These are phyloP conservation scores for Polyommatus icarus DNA, from an alignment of 2,888 invertebrate genomes.

Conservation along the genomic window DNA sequence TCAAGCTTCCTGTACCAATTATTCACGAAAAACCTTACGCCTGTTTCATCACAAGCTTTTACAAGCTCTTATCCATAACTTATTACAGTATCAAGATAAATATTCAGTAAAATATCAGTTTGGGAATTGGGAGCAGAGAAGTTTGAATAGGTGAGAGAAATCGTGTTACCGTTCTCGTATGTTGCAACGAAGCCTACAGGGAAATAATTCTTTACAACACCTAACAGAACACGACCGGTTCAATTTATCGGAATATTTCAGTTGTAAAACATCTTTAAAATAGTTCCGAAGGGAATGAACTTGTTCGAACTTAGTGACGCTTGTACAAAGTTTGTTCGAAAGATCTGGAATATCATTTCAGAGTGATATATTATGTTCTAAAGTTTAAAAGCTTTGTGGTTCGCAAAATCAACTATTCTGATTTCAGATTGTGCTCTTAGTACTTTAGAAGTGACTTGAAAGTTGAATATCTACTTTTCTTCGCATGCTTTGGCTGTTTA, in stretches of 20 bases:
- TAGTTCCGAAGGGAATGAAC: constrained; percentile 93
- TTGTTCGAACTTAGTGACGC: constrained; percentile 91
- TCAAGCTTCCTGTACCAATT: background rate
- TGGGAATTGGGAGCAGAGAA: constrained; percentile 86
- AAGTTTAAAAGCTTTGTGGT: background rate
- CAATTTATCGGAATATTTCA: constrained; percentile 84
- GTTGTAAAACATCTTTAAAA: constrained; percentile 87
- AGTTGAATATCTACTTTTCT: constrained; percentile 2
- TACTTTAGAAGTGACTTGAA: background rate
- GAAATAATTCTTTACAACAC: constrained; percentile 84
- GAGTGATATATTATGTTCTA: constrained; percentile 17
- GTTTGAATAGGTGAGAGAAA: constrained; percentile 85
- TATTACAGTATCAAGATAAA: background rate
- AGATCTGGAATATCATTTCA: constrained; percentile 26
- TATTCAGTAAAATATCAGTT: background rate
- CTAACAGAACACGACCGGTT: constrained; percentile 82
- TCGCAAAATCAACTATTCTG: constrained; percentile 14
- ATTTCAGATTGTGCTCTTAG: background rate
- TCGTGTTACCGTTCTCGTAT: constrained; percentile 83
- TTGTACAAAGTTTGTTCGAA: constrained; percentile 18
- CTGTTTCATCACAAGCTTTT: background rate
- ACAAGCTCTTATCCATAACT: background rate
- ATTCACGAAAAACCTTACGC: background rate
- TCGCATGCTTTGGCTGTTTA: too few relatives aligned
- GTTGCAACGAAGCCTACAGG: constrained; percentile 84